Evolutionary conservation across 64 coral and sea anemone genomes (phyloP), one percentile per base, ranked within the genome.

Genomic region (Dendronephthya gigantea): DNA sequence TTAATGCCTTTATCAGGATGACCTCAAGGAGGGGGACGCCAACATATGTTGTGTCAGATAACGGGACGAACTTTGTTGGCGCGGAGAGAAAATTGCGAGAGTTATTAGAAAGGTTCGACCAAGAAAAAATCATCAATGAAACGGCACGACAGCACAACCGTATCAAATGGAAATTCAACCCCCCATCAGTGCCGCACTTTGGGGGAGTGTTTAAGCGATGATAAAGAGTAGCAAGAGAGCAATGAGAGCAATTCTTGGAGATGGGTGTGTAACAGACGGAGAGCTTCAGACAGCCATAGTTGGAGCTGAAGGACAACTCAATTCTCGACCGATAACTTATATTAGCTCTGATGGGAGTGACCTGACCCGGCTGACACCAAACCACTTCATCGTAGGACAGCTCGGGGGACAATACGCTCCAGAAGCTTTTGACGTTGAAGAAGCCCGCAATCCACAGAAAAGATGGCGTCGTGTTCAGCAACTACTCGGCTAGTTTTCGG

Each of bases 131-230:
- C 36, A 22, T n/a, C 7, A 40, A 86, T 48, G 83, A 88, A 15
- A 84, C 49, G 35, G 79, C 49, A 25, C 43, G 16, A 39, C 76
- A 65, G 28, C 69, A 84, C 50, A 51, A 88, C 39, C 51, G 35
- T 9, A 84, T 87, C 25, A 41, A 87, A 11, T 91, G 84, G 36
- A 83, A 91, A 19, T 92, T 88, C 34, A 92, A 92, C 32, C 86
- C 86, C n/a, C 86, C 83, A 29, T 85, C 37, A 49, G 39, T 51
- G 9, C 82, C 82, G 27, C 86, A 85, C 59, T 88, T 88, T 32
- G 86, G 82, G n/a, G 86, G 58, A 52, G 85, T 85, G 48, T 84
- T 87, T 74, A 88, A 70, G 28, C 90, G 25, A 49, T 91, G 84
- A 86, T 83, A 22, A 90, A 86, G 27, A 86, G 84, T 82, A 52